Percentiles rank a stretch among this genome's conserved stretches.
Conservation (phyloP, 2,113 vertebrate genomes). For the Psettodes erumei region DNA sequence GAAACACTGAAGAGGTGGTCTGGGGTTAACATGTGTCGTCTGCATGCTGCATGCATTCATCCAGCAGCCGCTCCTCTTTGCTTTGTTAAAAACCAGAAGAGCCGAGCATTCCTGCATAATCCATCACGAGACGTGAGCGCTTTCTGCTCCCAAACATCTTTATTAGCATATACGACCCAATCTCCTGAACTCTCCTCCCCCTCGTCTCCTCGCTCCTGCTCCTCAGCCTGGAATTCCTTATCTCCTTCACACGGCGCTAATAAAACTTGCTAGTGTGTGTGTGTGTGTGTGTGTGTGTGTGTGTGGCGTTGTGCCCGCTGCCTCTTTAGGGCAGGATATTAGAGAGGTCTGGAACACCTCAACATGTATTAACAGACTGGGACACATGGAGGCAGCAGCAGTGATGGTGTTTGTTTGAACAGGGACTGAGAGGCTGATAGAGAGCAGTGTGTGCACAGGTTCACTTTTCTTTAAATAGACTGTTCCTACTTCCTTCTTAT, state of each 20-base stretch:
- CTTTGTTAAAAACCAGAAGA: slow-evolving; percentile 39
- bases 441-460: not conserved
- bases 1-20: slow-evolving; percentile 27
- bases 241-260: slow-evolving; percentile 67
- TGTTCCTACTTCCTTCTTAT: not conserved
- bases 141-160: slow-evolving; percentile 50
- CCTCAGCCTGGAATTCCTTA: slow-evolving; percentile 65
- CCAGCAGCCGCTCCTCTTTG: slow-evolving; percentile 15
- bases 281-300: slow-evolving; percentile 29
- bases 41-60: slow-evolving; percentile 44
- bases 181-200: slow-evolving; percentile 27
- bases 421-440: slow-evolving; percentile 11
- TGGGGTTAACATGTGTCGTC: slow-evolving; percentile 20
- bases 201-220: slow-evolving; percentile 40
- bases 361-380: slow-evolving; percentile 64
- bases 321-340: slow-evolving; percentile 75
- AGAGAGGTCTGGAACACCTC: slow-evolving; percentile 76
- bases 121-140: slow-evolving; percentile 29
- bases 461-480: slow-evolving; percentile 1
- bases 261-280: slow-evolving; percentile 62
- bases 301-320: slow-evolving; percentile 57
- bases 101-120: slow-evolving; percentile 57
- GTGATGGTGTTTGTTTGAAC: slow-evolving; percentile 48
- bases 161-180: slow-evolving; percentile 51
- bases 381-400: slow-evolving; percentile 46